These are phyloP conservation scores for Musca vetustissima DNA, from an alignment of 1,140 invertebrate species.

Conservation along the genomic window DNA sequence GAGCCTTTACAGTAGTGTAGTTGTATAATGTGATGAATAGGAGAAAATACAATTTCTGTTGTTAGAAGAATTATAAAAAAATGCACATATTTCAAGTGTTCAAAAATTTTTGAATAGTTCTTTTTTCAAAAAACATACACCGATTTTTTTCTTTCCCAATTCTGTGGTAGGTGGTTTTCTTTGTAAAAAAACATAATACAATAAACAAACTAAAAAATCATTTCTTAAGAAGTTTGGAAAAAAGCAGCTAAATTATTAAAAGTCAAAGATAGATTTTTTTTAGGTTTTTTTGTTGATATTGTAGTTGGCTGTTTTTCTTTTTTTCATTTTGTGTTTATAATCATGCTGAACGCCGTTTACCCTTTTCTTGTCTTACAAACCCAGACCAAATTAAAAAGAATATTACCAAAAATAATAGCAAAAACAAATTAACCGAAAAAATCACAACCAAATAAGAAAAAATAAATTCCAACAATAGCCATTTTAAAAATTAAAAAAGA, in stretches of 20 bases:
- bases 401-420: no score
- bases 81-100: no score
- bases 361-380: no score
- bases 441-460: background rate
- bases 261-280: background rate
- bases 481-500: background rate
- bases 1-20: no score
- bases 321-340: background rate
- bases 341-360: slow-evolving; percentile 4
- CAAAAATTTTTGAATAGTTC: no score
- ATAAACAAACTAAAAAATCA: background rate
- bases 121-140: no score
- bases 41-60: no score
- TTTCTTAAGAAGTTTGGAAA: background rate
- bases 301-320: no score
- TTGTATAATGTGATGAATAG: no score
- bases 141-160: background rate
- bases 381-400: no score
- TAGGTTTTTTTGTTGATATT: background rate
- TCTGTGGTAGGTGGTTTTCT: slow-evolving; percentile 17
- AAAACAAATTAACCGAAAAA: no score
- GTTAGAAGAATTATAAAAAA: no score
- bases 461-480: background rate
- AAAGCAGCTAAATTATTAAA: slow-evolving; percentile 7
- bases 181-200: slow-evolving; percentile 4